Evolutionary conservation across 2,888 invertebrate species (phyloP).

Genomic region (Anoplius nigerrimus): DNA sequence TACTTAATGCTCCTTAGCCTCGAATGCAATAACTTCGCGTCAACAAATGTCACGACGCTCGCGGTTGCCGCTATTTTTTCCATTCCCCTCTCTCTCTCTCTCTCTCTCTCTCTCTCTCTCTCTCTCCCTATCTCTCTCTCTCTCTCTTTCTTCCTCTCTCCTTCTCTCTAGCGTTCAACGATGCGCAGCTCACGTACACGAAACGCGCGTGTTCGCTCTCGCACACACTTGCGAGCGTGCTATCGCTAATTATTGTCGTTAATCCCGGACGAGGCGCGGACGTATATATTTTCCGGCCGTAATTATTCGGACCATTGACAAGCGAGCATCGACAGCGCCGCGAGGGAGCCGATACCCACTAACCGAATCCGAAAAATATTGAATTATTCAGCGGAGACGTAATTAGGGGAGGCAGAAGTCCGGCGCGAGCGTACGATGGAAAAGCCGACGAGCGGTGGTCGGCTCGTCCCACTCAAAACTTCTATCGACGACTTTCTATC

Average conservation of each 20-base stretch:
- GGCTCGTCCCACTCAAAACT: no score
- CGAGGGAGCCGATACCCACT: no score
- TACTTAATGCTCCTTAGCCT: constrained; percentile 51
- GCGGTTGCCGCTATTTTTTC: constrained; percentile 2
- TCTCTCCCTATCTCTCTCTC: background rate
- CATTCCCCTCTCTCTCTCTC: constrained; percentile 4
- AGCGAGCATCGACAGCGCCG: no score
- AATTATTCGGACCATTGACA: constrained; percentile 28
- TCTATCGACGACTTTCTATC: no score
- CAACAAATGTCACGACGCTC: constrained; percentile 35
- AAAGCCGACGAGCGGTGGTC: no score
- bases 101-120: background rate
- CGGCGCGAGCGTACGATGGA: no score
- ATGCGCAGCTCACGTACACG: background rate
- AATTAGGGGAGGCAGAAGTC: no score
- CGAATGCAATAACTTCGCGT: constrained; percentile 43
- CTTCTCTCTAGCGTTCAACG: constrained; percentile 13
- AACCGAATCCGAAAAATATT: no score
- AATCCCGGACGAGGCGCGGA: constrained; percentile 16
- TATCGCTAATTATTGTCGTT: constrained; percentile 26
- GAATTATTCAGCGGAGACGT: no score
- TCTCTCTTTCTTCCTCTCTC: background rate
- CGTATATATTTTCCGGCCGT: constrained; percentile 28
- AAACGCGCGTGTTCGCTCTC: background rate
- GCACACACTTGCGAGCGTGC: background rate